phyloP scores from a whole-genome alignment of 2,113 vertebrate genomes.

The Myodes glareolus region DNA sequence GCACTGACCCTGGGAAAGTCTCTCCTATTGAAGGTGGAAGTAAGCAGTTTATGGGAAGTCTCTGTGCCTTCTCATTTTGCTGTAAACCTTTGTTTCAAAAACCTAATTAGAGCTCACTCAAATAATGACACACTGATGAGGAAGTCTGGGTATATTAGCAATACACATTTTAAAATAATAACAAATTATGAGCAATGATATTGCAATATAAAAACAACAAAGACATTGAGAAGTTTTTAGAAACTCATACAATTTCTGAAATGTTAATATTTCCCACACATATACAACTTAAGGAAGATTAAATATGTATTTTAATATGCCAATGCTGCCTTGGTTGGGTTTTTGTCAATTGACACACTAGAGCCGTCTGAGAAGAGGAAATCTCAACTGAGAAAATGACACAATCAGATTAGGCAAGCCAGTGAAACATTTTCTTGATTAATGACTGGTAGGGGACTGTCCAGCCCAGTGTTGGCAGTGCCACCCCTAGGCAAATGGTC shows the following conservation, averaged over 20 bases:
- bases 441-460: neutral
- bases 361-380: neutral
- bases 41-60: too few relatives aligned
- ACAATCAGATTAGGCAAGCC: neutral
- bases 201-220: neutral
- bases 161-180: neutral
- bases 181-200: neutral
- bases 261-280: neutral
- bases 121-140: too few relatives aligned
- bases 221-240: neutral
- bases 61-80: too few relatives aligned
- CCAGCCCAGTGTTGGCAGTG: neutral
- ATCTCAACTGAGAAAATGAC: neutral
- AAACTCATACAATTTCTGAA: neutral
- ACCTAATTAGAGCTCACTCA: too few relatives aligned
- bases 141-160: neutral
- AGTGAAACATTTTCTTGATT: neutral
- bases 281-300: neutral
- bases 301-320: neutral
- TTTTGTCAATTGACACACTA: too few relatives aligned
- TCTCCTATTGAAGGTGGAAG: too few relatives aligned
- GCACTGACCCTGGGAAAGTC: too few relatives aligned
- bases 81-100: too few relatives aligned
- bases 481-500: neutral
- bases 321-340: too few relatives aligned